Evolutionary conservation across 64 coral and sea anemone species (phyloP), one percentile per base, ranked within the genome.

Genomic region (Montipora capricornis): DNA sequence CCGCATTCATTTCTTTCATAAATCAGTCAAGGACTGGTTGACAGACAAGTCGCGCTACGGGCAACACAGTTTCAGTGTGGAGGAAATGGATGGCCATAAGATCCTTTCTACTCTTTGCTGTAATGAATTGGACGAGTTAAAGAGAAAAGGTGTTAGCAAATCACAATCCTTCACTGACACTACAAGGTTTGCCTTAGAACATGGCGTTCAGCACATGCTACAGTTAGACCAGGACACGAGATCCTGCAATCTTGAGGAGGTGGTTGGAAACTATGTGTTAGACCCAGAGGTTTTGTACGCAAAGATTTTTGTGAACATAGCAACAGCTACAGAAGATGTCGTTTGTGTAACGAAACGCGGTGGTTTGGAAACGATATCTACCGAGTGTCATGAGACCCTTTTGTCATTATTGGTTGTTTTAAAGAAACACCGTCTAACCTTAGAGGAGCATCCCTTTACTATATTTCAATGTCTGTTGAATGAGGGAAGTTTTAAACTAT

Each of bases 11-110:
- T 47, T 73, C 47, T 80, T 90, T 81, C 89, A 81, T 53, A 81
- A 81, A 51, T 81, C 79, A 12, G 79, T 81, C 57, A 81, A 14
- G 53, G 79, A 81, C 79, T 81, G 79, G 79, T 81, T 81, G 52
- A 81, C 52, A 26, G 79, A 61, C 20, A 60, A 5, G 17, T 44
- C 53, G 4, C 20, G n/a, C 48, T 81, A 44, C 26, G 22, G 53
- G 5, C 3, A 81, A 24, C 79, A 81, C 48, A 26, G 12, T 37
- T 81, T 81, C 24, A 60, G 6, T 11, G 52, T 81, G 20, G 79
- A 81, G 0, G 79, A 81, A 51, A 60, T 37, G 8, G 10, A 69
- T 44, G 47, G 89, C 22, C 53, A 90, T 16, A 4, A 47, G 14
- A 90, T 90, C 14, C 75, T 90, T 80, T 12, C 76, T 4, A 68